Evolutionary conservation across 2,888 invertebrate genomes (phyloP), one percentile per base, ranked within the genome.

Genomic region (Candidula unifasciata): DNA sequence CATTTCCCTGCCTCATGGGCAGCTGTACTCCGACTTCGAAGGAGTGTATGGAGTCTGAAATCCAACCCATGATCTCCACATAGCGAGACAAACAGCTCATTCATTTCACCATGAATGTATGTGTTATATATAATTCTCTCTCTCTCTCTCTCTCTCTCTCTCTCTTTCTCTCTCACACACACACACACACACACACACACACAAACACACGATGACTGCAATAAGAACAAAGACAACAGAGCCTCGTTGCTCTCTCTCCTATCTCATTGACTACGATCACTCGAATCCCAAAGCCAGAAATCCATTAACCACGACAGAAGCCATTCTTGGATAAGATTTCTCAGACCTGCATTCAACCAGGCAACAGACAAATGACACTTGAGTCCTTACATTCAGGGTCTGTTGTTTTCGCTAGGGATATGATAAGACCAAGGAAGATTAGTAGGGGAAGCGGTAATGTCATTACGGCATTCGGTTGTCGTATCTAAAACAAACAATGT

Each of bases 71-170:
- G n/a, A n/a, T n/a, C n/a, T n/a, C n/a, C n/a, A n/a, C n/a, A n/a
- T n/a, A n/a, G n/a, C n/a, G n/a, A n/a, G n/a, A n/a, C n/a, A n/a
- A n/a, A n/a, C n/a, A n/a, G n/a, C n/a, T n/a, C n/a, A n/a, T n/a
- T n/a, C n/a, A n/a, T n/a, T n/a, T n/a, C n/a, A n/a, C n/a, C n/a
- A n/a, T n/a, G n/a, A n/a, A n/a, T n/a, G n/a, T n/a, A n/a, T n/a
- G n/a, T n/a, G 27, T 33, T 66, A 30, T 80, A 44, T 35, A 21
- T 0, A 60, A 60, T 60, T 82, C 82, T 82, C 82, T 82, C 82
- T 73, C 82, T 82, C 82, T 82, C 74, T 82, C 82, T 82, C 82
- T 82, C 60, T 74, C 73, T 73, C 73, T 73, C 73, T 71, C 81
- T 81, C 81, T 73, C 73, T 37, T 52, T 80, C 73, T 82, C 57